Conservation (phyloP, 2,797 vertebrate species). For the Coracias cyanogaster region DNA sequence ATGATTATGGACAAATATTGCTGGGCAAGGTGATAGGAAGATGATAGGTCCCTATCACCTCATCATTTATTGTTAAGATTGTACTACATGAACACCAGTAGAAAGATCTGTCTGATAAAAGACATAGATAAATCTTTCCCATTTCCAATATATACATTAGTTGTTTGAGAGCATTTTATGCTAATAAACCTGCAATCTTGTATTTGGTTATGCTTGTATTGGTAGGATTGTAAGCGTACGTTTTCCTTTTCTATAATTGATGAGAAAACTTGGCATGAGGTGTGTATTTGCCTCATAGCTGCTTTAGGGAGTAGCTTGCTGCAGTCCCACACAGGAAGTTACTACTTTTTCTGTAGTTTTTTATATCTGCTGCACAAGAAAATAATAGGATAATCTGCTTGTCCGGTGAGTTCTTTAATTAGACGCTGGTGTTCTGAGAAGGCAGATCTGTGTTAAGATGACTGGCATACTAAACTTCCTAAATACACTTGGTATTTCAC, state of each 20-base stretch:
- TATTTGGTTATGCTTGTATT: background rate
- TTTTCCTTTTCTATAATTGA: background rate
- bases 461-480: background rate
- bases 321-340: background rate
- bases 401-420: background rate
- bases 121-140: background rate
- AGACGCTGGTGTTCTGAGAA: background rate
- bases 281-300: background rate
- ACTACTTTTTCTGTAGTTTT: background rate
- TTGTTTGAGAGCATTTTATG: background rate
- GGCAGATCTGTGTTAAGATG: background rate
- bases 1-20: background rate
- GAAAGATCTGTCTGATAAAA: background rate
- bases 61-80: background rate
- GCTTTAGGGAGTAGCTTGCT: background rate
- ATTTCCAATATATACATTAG: background rate
- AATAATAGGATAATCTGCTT: background rate
- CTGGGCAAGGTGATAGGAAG: background rate
- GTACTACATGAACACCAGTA: background rate
- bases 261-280: background rate
- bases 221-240: background rate
- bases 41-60: background rate
- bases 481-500: background rate
- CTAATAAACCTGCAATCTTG: background rate
- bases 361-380: background rate